Evolutionary conservation across 2,797 vertebrate species (phyloP).

Genomic region (Decapterus maruadsi): DNA sequence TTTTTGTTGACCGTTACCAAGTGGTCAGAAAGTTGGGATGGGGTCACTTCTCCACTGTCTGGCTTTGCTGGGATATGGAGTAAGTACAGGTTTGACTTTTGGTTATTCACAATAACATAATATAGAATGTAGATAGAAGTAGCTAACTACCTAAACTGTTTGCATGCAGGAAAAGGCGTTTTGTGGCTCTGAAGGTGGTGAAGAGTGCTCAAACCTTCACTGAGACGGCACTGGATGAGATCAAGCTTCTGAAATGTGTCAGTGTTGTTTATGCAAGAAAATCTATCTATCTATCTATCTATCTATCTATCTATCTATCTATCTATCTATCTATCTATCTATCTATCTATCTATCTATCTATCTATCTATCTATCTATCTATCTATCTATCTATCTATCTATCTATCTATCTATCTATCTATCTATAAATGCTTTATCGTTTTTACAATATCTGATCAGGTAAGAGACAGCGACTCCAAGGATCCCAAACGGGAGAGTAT

Average conservation of each 20-base stretch:
- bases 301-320: too few species aligned
- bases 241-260: constrained; percentile 84
- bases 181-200: constrained; percentile 84
- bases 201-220: constrained; percentile 80
- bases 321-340: too few species aligned
- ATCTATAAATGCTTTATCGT: neutral
- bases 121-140: neutral
- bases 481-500: constrained; percentile 87
- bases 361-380: too few species aligned
- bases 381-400: too few species aligned
- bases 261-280: constrained; percentile 29
- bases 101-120: neutral
- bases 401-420: too few species aligned
- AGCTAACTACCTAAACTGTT: constrained; percentile 33
- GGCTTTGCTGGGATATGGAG: constrained; percentile 93
- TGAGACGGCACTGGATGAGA: constrained; percentile 83
- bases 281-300: too few species aligned
- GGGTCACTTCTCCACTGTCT: constrained; percentile 94
- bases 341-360: too few species aligned
- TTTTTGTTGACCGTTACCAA: constrained; percentile 90
- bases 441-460: constrained; percentile 71
- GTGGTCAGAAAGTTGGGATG: constrained; percentile 92
- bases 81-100: constrained; percentile 76
- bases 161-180: constrained; percentile 68
- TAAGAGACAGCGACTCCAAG: constrained; percentile 89